Evolutionary conservation across 2,797 vertebrate species (phyloP).

Genomic region (Rhinogobio ventralis): DNA sequence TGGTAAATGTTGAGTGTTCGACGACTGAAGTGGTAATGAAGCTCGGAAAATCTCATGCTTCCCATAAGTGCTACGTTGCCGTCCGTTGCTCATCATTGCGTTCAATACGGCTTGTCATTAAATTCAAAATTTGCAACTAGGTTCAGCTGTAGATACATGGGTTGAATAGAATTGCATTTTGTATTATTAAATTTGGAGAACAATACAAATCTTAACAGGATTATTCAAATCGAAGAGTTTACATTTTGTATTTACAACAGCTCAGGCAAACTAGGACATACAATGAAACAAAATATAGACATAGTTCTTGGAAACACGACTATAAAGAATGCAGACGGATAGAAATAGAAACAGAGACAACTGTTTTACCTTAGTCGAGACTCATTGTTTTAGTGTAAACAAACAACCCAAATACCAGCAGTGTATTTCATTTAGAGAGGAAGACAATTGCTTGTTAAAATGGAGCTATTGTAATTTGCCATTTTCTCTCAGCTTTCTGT

Average conservation of each 20-base stretch:
- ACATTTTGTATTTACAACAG: slow-evolving; percentile 52
- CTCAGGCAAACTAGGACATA: slow-evolving; percentile 22
- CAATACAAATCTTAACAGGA: slow-evolving; percentile 16
- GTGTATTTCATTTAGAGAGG: slow-evolving; percentile 35
- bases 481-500: slow-evolving; percentile 27
- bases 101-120: slow-evolving; percentile 1
- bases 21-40: slow-evolving; percentile 38
- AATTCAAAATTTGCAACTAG: neutral
- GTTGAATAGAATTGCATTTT: neutral
- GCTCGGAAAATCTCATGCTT: slow-evolving; percentile 17
- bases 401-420: slow-evolving; percentile 27
- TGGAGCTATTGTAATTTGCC: slow-evolving; percentile 33
- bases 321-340: slow-evolving; percentile 10
- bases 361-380: slow-evolving; percentile 22
- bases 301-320: slow-evolving; percentile 6
- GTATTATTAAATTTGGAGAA: slow-evolving; percentile 14
- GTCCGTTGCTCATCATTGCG: slow-evolving; percentile 24
- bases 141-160: slow-evolving; percentile 18
- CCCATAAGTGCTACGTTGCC: neutral
- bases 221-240: slow-evolving; percentile 51
- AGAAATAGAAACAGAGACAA: slow-evolving; percentile 9
- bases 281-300: neutral
- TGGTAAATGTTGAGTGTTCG: slow-evolving; percentile 17
- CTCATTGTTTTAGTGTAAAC: slow-evolving; percentile 41
- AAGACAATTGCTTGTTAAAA: slow-evolving; percentile 42